phyloP scores from a whole-genome alignment of 2,113 vertebrate species.

The Tichodroma muraria region DNA sequence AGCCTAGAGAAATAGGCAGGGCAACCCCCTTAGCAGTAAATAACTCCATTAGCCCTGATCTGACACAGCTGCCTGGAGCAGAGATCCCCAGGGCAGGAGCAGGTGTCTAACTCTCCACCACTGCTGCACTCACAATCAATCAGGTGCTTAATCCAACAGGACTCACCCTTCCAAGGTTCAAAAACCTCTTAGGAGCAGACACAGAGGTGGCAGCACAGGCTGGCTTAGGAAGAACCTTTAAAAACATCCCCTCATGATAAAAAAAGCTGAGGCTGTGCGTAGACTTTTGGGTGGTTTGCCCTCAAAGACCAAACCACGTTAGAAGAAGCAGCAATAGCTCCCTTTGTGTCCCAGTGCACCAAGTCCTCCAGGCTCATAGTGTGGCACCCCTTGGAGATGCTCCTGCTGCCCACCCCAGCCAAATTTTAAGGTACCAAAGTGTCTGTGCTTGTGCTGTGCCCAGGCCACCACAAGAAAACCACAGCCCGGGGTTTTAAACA shows the following conservation, averaged over 20 bases:
- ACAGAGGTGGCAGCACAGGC: background rate
- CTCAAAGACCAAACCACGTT: background rate
- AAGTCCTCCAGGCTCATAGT: background rate
- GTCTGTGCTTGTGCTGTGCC: constrained; percentile 8
- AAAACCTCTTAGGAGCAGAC: background rate
- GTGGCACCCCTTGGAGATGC: background rate
- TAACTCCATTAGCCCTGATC: background rate
- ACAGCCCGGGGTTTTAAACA: background rate
- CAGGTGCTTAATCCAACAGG: background rate
- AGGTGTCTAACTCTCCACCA: background rate
- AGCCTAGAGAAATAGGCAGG: background rate
- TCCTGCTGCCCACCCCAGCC: background rate
- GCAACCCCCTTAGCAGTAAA: background rate
- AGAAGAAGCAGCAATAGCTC: background rate
- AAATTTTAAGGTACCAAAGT: background rate
- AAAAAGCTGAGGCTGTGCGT: background rate
- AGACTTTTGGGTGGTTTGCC: background rate
- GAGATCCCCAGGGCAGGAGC: background rate
- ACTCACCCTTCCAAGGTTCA: background rate
- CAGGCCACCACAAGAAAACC: background rate
- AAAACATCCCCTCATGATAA: background rate
- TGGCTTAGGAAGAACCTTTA: background rate
- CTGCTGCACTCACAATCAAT: background rate
- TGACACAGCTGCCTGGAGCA: background rate
- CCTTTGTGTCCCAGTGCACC: background rate